Percentiles rank a stretch among this genome's conserved stretches.
phyloP scores from a whole-genome alignment of 2,888 invertebrate genomes.

The Morpho helenor region DNA sequence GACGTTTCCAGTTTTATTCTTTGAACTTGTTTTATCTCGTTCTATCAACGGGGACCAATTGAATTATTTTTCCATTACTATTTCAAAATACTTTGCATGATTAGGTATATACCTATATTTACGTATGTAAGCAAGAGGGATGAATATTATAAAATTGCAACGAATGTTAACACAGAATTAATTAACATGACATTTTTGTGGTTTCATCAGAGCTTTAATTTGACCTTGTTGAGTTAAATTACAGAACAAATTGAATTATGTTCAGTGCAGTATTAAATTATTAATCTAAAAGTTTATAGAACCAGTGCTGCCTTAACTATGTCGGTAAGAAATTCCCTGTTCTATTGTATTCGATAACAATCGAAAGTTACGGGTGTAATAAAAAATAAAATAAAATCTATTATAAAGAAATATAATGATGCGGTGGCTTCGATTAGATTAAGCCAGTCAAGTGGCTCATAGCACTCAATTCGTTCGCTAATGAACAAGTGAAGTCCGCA shows the following conservation, averaged over 20 bases:
- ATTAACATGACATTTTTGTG: too few species aligned
- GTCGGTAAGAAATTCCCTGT: too few species aligned
- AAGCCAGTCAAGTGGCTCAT: constrained; percentile 50
- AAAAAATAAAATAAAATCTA: too few species aligned
- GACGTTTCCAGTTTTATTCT: constrained; percentile 14
- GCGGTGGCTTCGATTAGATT: constrained; percentile 30
- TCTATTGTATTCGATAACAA: too few species aligned
- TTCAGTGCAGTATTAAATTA: too few species aligned
- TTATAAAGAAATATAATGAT: constrained; percentile 7
- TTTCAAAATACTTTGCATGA: constrained; percentile 62
- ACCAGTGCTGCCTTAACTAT: too few species aligned
- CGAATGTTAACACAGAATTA: too few species aligned
- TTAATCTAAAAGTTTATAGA: too few species aligned
- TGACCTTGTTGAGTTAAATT: too few species aligned
- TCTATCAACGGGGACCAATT: constrained; percentile 57
- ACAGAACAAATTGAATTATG: too few species aligned
- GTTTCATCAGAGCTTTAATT: too few species aligned
- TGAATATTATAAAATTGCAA: constrained; percentile 28
- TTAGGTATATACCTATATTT: constrained; percentile 25
- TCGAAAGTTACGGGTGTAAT: too few species aligned
- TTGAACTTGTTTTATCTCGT: constrained; percentile 25
- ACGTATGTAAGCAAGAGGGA: constrained; percentile 37
- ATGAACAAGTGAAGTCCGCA: constrained; percentile 54
- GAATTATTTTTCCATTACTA: constrained; percentile 73
- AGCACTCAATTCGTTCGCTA: constrained; percentile 41